Conservation (phyloP, 2,797 vertebrate species). For the Remorina albescens region DNA sequence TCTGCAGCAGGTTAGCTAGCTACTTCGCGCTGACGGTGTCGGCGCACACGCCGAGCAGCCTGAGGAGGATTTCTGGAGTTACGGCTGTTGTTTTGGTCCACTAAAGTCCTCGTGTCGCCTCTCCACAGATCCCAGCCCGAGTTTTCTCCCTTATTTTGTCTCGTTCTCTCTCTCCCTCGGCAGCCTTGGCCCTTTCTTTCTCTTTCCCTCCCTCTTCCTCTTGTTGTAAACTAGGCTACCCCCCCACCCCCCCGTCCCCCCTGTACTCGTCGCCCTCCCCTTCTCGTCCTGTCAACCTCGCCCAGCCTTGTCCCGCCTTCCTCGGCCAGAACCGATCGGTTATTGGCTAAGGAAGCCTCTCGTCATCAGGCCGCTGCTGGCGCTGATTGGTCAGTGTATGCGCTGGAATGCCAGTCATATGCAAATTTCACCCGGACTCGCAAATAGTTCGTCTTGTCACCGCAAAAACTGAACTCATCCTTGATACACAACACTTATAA, state of each 20-base stretch:
- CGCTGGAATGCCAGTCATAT: constrained; percentile 91
- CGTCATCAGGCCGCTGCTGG: constrained; percentile 67
- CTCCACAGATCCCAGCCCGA: constrained; percentile 64
- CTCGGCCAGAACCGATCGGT: neutral
- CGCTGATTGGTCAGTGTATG: constrained; percentile 79
- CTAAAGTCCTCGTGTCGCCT: constrained; percentile 69
- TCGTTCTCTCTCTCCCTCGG: constrained; percentile 52
- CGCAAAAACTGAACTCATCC: constrained; percentile 17
- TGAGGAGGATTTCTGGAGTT: constrained; percentile 38
- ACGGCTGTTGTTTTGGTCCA: constrained; percentile 45
- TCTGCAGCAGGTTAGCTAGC: constrained; percentile 81
- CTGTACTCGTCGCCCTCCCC: constrained; percentile 71
- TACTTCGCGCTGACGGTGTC: constrained; percentile 70
- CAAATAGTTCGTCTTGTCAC: neutral
- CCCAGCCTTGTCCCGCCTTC: constrained; percentile 84
- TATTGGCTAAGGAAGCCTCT: constrained; percentile 72
- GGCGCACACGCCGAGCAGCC: constrained; percentile 63
- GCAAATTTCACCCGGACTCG: constrained; percentile 75
- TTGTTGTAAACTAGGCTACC: constrained; percentile 86
- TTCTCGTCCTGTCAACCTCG: constrained; percentile 86
- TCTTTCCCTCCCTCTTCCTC: constrained; percentile 86
- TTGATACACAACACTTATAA: constrained; percentile 12
- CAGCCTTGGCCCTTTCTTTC: constrained; percentile 76
- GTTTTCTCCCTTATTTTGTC: constrained; percentile 74
- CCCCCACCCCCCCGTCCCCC: constrained; percentile 62